Conservation (phyloP, 2,113 vertebrate species). For the Serinus canaria region DNA sequence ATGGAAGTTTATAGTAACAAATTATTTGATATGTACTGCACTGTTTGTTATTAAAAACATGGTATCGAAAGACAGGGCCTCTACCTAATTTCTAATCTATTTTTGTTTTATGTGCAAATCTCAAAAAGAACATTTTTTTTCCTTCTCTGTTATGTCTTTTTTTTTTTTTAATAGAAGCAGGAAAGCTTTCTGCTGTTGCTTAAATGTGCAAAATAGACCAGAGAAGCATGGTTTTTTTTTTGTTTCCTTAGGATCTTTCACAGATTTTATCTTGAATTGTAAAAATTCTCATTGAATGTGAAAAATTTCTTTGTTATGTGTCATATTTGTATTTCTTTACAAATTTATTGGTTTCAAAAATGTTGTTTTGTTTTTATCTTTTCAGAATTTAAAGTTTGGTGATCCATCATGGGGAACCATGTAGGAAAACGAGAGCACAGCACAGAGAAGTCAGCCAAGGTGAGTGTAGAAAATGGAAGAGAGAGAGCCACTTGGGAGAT, state of each 20-base stretch:
- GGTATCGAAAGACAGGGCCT: fast-evolving
- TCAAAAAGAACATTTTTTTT: neutral
- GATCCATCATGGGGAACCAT: slow-evolving; percentile 72
- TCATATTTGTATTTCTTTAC: neutral
- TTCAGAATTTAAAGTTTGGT: slow-evolving; percentile 39
- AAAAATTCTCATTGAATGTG: neutral
- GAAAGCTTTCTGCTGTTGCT: neutral
- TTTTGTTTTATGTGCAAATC: neutral
- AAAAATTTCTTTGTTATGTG: neutral
- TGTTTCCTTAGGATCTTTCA: neutral
- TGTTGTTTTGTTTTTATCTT: neutral
- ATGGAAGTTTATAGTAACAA: neutral
- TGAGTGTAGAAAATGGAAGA: slow-evolving; percentile 12
- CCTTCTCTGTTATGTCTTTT: neutral
- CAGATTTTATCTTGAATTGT: neutral
- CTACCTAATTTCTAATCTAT: neutral
- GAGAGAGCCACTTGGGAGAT: neutral
- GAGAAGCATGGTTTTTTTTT: neutral
- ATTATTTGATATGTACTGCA: neutral
- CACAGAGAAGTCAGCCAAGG: slow-evolving; percentile 55
- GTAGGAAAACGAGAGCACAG: slow-evolving; percentile 66
- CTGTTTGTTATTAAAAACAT: neutral
- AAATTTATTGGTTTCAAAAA: neutral
- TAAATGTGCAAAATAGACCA: neutral
- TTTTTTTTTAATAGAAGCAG: neutral